Base-by-base conservation (phyloP, 2,888 invertebrate species). In the Chymomyza amoena region DNA sequence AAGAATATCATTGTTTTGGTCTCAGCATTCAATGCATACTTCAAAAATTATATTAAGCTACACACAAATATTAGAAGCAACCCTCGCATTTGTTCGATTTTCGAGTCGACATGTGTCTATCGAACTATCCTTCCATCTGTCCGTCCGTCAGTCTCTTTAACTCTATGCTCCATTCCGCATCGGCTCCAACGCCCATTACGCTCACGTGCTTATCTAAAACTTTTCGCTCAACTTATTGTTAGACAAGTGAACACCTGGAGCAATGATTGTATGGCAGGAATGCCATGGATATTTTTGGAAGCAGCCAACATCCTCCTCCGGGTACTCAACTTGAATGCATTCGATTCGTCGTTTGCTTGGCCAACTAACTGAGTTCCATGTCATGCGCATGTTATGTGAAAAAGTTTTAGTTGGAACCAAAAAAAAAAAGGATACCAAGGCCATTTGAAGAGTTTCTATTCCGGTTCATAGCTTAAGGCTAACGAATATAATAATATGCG, bases 131-230 rank as follows among this genome's bases (percentile, higher is more conserved):
- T 25, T 25, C 25, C 4, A 13, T 64, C 52, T 64, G 15, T 25
- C 39, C 2, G 25, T 4, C 25, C 25, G 25, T 25, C 25, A 25
- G 25, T 25, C 25, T 25, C 25, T 25, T 2, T 25, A 45, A 13
- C 57, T 20, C 10, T 54, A 9, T 25, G 25, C 25, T 25, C 25
- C 4, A 25, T 25, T 25, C 25, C 9, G 32, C 32, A 32, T 7
- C 32, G 32, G 32, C 13, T 13, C 13, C 39, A 13, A 13, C 13
- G 39, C 39, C 39, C 39, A 45, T 45, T 45, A 45, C 63, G 73
- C 87, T 84, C 88, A 88, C 88, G 84, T 87, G 88, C 88, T 88
- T 84, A 84, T 84, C 84, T 84, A 57, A 68, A 81, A 84, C 76
- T 86, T 72, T 69, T 62, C 69, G 72, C 69, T 74, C 70, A 82